Base-by-base conservation (phyloP, 1,140 invertebrate species). In the Notospermus geniculatus region DNA sequence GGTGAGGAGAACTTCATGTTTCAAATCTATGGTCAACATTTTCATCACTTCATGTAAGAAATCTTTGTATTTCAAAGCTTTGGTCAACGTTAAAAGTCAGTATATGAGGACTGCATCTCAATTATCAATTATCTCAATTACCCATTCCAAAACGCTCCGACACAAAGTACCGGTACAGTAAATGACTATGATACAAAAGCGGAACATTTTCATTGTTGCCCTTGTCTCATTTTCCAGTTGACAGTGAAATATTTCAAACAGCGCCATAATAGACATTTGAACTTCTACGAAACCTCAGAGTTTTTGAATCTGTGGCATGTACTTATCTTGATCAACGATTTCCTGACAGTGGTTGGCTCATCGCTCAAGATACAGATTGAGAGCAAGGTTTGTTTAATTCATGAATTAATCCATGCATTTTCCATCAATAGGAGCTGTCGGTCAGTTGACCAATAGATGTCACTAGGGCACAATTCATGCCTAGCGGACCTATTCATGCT, bases 241-340 rank as follows among this genome's bases (percentile, higher is more conserved):
- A 94, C 93, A 0, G 85, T 89, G 0, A 82, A 84, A n/a, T 97
- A 94, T 74, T 98, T 98, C 64, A 74, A 73, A 22, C 82, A 86
- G 1, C 66, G 72, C 13, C 91, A 90, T 69, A 85, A 87, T 15
- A 89, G 87, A 70, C 81, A 87, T 22, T 76, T 98, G 7, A 90
- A 87, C 69, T 75, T 88, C n/a, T 86, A 90, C 59, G 94, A 96
- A 28, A 84, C 86, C 62, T 82, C 95, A 60, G 93, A 98, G 74
- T 99, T 99, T 82, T 83, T 96, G 1, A 98, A 98, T 79, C 83
- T 97, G 43, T 99, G 97, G 97, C 98, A 98, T 73, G 88, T 98
- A 15, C 63, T 77, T 25, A 99, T 99, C 19, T 92, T 97, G 36
- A 85, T 95, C 23, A 98, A 98, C 76, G 97, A 99, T 82, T 82